Base-by-base conservation (phyloP, 1,140 invertebrate genomes). In the Sinonovacula constricta region DNA sequence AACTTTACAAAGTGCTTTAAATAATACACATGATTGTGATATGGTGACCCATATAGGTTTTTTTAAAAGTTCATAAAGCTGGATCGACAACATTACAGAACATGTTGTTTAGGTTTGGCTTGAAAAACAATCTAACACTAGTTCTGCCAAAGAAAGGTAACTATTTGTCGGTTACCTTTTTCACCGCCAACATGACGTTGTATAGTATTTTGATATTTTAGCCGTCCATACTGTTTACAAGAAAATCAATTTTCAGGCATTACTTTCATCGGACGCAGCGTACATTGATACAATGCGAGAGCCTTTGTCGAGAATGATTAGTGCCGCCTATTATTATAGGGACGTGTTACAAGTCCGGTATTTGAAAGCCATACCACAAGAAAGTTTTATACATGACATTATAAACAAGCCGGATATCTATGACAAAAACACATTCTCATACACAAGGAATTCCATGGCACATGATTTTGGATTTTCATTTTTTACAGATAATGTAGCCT, bases 21-120 rank as follows among this genome's bases (percentile, higher is more conserved):
- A n/a, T n/a, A n/a, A n/a, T n/a, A n/a, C n/a, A n/a, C n/a, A n/a
- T n/a, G n/a, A n/a, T n/a, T n/a, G n/a, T n/a, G n/a, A n/a, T n/a
- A n/a, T n/a, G n/a, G n/a, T 57, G 56, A 71, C 68, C 3, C 79
- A 85, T 53, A 53, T 86, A 36, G 83, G 81, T 1, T 86, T 87
- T 62, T 45, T 86, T n/a, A 12, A 87, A 87, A 75, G 81, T 84
- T 5, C 86, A 93, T 87, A 93, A 93, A 88, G 92, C 92, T 62
- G 92, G 88, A 4, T 92, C 92, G 57, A 90, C 89, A n/a, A 92
- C 92, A 3, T 79, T 92, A 3, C 91, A 92, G 82, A 92, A 92
- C 79, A 91, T 93, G 65, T 81, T 93, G 0, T 85, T 92, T 71
- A 79, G 92, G 18, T 92, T 87, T 82, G 92, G 90, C 0, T 82